Evolutionary conservation across 2,888 invertebrate genomes (phyloP), one percentile per base, ranked within the genome.

Genomic region (Branchipolynoe longqiensis): DNA sequence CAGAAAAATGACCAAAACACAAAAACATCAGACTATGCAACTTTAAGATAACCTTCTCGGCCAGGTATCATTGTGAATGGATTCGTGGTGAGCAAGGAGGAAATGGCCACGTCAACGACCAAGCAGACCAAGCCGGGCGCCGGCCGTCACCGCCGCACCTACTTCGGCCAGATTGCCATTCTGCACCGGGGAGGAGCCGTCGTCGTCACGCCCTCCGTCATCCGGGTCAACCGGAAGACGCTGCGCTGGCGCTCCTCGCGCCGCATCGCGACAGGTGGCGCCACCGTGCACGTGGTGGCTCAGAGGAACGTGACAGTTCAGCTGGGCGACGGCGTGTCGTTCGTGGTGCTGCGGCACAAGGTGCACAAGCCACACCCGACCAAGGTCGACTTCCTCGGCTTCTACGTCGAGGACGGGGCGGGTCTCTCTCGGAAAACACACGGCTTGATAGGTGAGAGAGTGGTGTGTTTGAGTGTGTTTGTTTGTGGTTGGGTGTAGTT

Each of bases 361-460:
- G 85, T 83, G n/a, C 48, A 74, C 25, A 58, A 58, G 8, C 31
- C 48, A 0, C 31, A 83, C 41, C 81, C 81, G 0, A 64, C 62
- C 56, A 88, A 86, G 62, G 85, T 86, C 22, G 84, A 84, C 82
- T 88, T 85, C 64, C 54, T 88, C 31, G 88, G 88, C 25, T 88
- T 88, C 64, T 88, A 88, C 81, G 74, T 88, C n/a, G 54, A 85
- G 31, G 83, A 87, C 58, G 84, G 81, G 8, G 28, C 58, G 12
- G 74, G 85, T 0, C 86, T 88, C 4, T 87, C 88, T 2, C 40
- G 73, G 28, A 56, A 84, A 22, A 58, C 83, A n/a, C 88, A 87
- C 36, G 88, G 88, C 22, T 64, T 88, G 31, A 85, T 88, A 81
- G 88, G 88, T 88, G 78, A 31, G 86, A 22, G 4, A 78, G 6